Conservation (phyloP, 2,797 vertebrate species). For the Tokudaia tokunoshimensis region DNA sequence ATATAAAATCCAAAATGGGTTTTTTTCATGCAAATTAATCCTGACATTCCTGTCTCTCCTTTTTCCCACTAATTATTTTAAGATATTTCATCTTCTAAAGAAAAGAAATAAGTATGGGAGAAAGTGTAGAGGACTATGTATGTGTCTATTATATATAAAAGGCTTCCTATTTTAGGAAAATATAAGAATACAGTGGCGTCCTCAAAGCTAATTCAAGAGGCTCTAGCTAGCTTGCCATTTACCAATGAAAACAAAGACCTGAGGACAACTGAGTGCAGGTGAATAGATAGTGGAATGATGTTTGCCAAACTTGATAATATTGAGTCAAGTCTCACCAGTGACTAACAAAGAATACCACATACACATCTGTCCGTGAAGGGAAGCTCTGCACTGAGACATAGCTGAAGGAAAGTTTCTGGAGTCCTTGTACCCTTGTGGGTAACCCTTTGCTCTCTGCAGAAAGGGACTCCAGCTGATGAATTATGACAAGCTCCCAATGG, state of each 20-base stretch:
- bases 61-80: slow-evolving; percentile 76
- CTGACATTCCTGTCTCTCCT: slow-evolving; percentile 32
- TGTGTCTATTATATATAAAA: slow-evolving; percentile 64
- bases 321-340: slow-evolving; percentile 27
- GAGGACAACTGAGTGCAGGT: not conserved
- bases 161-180: slow-evolving; percentile 60
- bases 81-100: slow-evolving; percentile 55
- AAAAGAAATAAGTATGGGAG: slow-evolving; percentile 55
- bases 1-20: slow-evolving; percentile 28
- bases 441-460: slow-evolving; percentile 75
- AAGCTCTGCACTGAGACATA: not conserved
- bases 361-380: not conserved
- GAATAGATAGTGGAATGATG: not conserved
- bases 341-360: not conserved
- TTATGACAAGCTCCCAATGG: slow-evolving; percentile 86
- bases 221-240: not conserved
- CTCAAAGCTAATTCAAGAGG: slow-evolving; percentile 3
- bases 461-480: slow-evolving; percentile 84
- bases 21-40: not conserved
- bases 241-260: slow-evolving; percentile 4
- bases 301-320: slow-evolving; percentile 1
- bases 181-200: slow-evolving; percentile 34
- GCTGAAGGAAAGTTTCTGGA: slow-evolving; percentile 56
- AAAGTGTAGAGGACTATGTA: not conserved
- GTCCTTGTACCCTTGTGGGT: slow-evolving; percentile 65